phyloP scores from a whole-genome alignment of 2,888 invertebrate genomes.

The Macrophya annulata region DNA sequence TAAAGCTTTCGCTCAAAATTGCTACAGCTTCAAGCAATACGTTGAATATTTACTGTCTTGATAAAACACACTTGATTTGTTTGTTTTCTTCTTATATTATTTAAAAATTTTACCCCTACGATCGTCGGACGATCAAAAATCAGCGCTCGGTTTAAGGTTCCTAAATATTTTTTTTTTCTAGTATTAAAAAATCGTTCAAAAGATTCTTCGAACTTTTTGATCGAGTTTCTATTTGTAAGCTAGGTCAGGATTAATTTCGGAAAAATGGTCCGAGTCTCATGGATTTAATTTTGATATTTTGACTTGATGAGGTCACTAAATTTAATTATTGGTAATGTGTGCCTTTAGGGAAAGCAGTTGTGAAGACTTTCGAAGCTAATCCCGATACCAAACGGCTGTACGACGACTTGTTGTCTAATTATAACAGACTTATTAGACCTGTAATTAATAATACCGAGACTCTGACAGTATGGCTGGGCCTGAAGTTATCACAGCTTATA shows the following conservation, averaged over 20 bases:
- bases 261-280: background rate
- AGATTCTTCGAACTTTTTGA: background rate
- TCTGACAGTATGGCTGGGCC: conserved; percentile 93
- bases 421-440: conserved; percentile 96
- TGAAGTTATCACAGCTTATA: conserved; percentile 94
- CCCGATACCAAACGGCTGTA: conserved; percentile 97
- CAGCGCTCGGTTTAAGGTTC: background rate
- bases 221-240: background rate
- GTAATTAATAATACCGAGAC: conserved; percentile 96
- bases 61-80: background rate
- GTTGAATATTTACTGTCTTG: background rate
- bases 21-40: background rate
- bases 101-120: background rate
- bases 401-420: conserved; percentile 97
- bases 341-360: conserved; percentile 68
- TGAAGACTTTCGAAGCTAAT: conserved; percentile 87
- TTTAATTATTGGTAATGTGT: background rate
- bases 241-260: background rate
- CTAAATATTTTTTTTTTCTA: background rate
- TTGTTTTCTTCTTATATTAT: background rate
- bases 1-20: background rate
- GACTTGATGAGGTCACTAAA: background rate
- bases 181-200: background rate
- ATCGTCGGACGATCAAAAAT: background rate
- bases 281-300: background rate